A percentile compares a stretch with the other conserved stretches of the same genome.
Conservation (phyloP, 2,888 invertebrate genomes). For the Harpagoxenus sublaevis region DNA sequence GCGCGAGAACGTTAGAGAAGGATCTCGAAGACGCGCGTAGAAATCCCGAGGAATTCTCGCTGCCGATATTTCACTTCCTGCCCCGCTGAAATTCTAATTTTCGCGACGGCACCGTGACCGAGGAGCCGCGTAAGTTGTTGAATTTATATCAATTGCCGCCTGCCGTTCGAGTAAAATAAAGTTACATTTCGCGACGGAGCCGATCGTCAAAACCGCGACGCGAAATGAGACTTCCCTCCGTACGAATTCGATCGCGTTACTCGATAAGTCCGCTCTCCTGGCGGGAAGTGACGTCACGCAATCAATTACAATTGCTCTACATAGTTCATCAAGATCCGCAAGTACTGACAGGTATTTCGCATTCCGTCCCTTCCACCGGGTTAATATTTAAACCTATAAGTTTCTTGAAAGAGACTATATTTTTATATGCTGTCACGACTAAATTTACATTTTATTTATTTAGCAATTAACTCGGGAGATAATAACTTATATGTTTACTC, state of each 20-base stretch:
- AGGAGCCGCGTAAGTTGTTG: background rate
- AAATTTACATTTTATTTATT: background rate
- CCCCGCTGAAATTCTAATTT: constrained; percentile 37
- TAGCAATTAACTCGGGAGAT: background rate
- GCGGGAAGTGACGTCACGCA: constrained; percentile 71
- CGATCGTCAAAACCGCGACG: constrained; percentile 24
- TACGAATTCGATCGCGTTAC: constrained; percentile 36
- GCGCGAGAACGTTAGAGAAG: constrained; percentile 67
- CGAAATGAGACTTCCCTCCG: constrained; percentile 41
- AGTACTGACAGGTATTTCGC: constrained; percentile 44
- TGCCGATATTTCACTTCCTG: constrained; percentile 37
- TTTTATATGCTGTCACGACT: background rate
- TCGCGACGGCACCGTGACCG: background rate
- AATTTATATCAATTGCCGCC: background rate
- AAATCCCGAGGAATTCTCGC: constrained; percentile 64
- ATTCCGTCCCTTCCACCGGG: constrained; percentile 44
- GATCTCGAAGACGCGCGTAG: constrained; percentile 68
- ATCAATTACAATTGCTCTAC: constrained; percentile 71
- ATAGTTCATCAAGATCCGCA: constrained; percentile 56
- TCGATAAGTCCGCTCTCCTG: constrained; percentile 61
- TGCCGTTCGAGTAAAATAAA: background rate
- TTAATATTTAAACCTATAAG: background rate
- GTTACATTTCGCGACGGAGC: constrained; percentile 5
- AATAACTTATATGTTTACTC: background rate
- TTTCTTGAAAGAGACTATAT: background rate